Base-by-base conservation (phyloP, 2,888 invertebrate genomes). In the Pegoplata infirma region DNA sequence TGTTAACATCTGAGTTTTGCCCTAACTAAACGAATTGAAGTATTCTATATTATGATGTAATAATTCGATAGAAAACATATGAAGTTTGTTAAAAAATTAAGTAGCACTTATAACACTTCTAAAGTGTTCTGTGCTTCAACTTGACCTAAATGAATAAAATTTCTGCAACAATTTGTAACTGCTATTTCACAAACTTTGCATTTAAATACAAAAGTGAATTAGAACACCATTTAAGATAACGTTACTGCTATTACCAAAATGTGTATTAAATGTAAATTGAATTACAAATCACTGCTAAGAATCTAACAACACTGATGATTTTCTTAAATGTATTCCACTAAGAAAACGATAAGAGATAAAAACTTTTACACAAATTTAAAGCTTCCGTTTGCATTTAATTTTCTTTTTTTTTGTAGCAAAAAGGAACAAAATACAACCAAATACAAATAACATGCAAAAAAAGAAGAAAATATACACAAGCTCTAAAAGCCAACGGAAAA, bases 231-330 rank as follows among this genome's bases (percentile, higher is more conserved):
- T 59, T 63, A 7, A 49, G 21, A 63, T 32, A 28, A 51, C 56
- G n/a, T n/a, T 63, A 56, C 32, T 64, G 32, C 44, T 28, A 51
- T 69, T 76, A 69, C 44, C 49, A 16, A 25, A 76, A 68, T 76
- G 75, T 69, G 44, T 76, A 64, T 63, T 69, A 69, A 69, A 76
- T 76, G 75, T 64, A 76, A 76, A 76, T 76, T 76, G 63, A 76
- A 76, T 76, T 76, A 68, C 68, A 78, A 78, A 78, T 73, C 73
- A 73, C 73, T 58, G 36, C 49, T 28, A 51, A 53, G 49, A 61
- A 61, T 63, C 51, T 69, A 36, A 44, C 56, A 56, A 63, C 47
- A 72, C 56, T 64, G 47, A 64, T 64, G 14, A 23, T 46, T 64
- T 46, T 51, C 8, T 47, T 55, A 14, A 16, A 7, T 17, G 12